Evolutionary conservation across 2,797 vertebrate species (phyloP).

Genomic region (Pantherophis alleghaniensis): DNA sequence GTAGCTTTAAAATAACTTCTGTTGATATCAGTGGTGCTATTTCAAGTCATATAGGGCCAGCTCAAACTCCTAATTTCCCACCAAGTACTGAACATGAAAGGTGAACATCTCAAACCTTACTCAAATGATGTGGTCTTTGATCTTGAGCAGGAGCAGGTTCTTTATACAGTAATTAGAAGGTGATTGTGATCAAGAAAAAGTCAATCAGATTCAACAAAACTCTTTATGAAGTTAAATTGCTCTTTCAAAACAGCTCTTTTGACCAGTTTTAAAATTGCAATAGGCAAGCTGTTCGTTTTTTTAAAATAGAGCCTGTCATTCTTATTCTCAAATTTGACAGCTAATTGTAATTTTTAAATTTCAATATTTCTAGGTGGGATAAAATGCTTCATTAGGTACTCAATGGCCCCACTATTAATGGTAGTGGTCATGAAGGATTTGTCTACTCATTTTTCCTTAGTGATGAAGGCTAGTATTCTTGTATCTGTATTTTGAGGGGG

Average conservation of each 20-base stretch:
- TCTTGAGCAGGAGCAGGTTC: background rate
- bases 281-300: background rate
- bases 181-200: background rate
- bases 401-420: background rate
- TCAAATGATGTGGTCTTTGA: background rate
- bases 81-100: background rate
- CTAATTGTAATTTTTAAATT: background rate
- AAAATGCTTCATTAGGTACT: background rate
- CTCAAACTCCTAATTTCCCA: background rate
- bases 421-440: background rate
- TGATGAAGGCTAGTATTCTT: background rate
- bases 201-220: background rate
- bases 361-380: background rate
- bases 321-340: background rate
- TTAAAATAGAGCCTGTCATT: background rate
- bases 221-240: background rate
- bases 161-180: background rate
- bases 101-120: background rate
- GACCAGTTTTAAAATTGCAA: background rate
- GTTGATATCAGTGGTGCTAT: background rate
- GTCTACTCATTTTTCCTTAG: background rate
- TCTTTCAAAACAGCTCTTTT: background rate
- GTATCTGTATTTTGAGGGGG: background rate
- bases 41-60: background rate
- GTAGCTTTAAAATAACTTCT: background rate